Evolutionary conservation across 2,797 vertebrate species (phyloP).

Genomic region (Protosalanx chinensis): DNA sequence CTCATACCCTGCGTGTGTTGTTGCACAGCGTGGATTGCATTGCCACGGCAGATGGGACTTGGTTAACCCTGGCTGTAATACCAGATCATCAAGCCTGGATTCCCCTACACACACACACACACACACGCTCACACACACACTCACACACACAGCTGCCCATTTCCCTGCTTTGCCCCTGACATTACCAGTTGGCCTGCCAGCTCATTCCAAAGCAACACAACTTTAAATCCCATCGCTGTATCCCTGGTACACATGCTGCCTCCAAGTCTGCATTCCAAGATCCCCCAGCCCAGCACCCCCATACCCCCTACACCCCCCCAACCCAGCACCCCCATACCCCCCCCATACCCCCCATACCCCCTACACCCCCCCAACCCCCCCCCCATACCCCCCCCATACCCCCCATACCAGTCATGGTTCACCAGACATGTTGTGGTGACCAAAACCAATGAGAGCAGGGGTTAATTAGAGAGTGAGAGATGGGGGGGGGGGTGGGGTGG

Average conservation of each 20-base stretch:
- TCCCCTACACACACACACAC: slow-evolving; percentile 38
- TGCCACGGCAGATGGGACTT: slow-evolving; percentile 61
- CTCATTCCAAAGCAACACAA: slow-evolving; percentile 27
- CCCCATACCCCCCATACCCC: too few species aligned
- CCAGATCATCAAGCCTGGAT: slow-evolving; percentile 56
- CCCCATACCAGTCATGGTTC: not conserved
- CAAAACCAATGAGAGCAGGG: not conserved
- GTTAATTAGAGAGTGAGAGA: not conserved
- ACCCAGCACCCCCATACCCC: not conserved
- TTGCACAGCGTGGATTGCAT: not conserved
- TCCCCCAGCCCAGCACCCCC: not conserved
- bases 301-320: too few species aligned
- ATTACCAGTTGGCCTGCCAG: slow-evolving; percentile 21
- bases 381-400: not conserved
- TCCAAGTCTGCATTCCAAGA: not conserved
- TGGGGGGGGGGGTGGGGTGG: not conserved
- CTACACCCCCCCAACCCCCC: too few species aligned
- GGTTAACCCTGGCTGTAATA: slow-evolving; percentile 57
- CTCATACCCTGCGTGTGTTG: not conserved
- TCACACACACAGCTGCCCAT: slow-evolving; percentile 33
- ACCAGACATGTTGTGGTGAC: not conserved
- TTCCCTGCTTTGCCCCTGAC: slow-evolving; percentile 12
- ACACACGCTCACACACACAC: slow-evolving; percentile 12
- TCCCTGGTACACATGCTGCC: not conserved
- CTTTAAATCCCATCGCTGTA: not conserved